A percentile compares a stretch with the other conserved stretches of the same genome.
These are phyloP conservation scores for Eriocheir sinensis DNA, from an alignment of 1,140 invertebrate species.

Conservation along the genomic window DNA sequence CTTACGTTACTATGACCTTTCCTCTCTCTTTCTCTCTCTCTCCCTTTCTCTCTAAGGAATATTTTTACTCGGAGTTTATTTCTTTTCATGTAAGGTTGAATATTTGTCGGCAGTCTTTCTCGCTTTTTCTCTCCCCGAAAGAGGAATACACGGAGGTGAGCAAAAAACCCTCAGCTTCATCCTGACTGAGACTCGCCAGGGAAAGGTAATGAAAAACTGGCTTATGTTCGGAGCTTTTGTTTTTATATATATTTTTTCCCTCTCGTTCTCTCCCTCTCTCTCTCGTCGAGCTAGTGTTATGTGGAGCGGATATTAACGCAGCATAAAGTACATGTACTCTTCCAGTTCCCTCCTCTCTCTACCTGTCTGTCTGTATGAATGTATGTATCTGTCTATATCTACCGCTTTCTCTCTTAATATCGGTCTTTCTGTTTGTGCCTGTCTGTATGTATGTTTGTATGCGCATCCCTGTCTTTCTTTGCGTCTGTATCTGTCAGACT, in stretches of 20 bases:
- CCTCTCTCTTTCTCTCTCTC: no score
- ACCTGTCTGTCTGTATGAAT: neutral
- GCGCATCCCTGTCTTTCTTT: neutral
- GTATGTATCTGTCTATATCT: conserved; percentile 28
- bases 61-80: neutral
- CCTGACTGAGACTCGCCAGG: neutral
- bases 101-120: neutral
- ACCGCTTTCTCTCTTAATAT: neutral
- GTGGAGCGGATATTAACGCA: neutral
- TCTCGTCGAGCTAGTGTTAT: neutral
- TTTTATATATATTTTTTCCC: neutral
- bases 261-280: neutral
- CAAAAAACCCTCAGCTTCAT: neutral
- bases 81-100: neutral
- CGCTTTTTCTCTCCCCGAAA: neutral
- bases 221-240: conserved; percentile 8
- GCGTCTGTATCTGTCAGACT: neutral
- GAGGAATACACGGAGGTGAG: neutral
- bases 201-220: conserved; percentile 16
- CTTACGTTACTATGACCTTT: no score
- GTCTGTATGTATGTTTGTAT: neutral
- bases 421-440: neutral
- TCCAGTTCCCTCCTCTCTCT: neutral
- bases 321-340: conserved; percentile 27
- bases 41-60: neutral